Percentiles rank a stretch among this genome's conserved stretches.
These are phyloP conservation scores for Epizoanthus rinbou DNA, from an alignment of 92 coral and sea anemone species.

Conservation along the genomic window DNA sequence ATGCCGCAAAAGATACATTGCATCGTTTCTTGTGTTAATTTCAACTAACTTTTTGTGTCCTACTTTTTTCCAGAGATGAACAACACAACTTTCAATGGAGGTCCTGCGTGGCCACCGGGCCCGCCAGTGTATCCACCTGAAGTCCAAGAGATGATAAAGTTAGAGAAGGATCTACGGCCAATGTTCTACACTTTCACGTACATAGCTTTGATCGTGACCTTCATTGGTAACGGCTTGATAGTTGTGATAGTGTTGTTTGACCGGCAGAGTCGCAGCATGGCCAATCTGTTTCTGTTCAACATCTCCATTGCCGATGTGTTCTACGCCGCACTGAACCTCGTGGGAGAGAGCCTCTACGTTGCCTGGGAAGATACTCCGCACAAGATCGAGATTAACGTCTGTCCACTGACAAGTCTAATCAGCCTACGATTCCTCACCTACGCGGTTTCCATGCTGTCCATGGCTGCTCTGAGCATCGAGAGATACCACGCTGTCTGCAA, in stretches of 20 bases:
- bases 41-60: too few species aligned
- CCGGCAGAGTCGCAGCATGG: conserved; percentile 54
- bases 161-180: conserved; percentile 33
- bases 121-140: too few species aligned
- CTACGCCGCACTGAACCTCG: conserved; percentile 55
- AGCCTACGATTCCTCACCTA: conserved; percentile 50
- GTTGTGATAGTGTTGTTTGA: conserved; percentile 51
- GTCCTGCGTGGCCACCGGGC: too few species aligned
- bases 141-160: too few species aligned
- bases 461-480: conserved; percentile 57
- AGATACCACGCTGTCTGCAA: conserved; percentile 57
- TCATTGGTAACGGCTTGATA: conserved; percentile 55
- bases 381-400: conserved; percentile 14
- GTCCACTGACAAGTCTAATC: conserved; percentile 42
- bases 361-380: not conserved
- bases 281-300: conserved; percentile 59
- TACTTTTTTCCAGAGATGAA: too few species aligned
- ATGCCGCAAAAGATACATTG: too few species aligned
- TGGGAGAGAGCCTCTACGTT: conserved; percentile 40
- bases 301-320: conserved; percentile 62
- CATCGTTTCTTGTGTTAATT: too few species aligned
- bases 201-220: conserved; percentile 45
- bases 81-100: too few species aligned
- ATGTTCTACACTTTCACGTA: conserved; percentile 47
- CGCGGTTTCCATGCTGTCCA: conserved; percentile 51